These are phyloP conservation scores for Pampus argenteus DNA, from an alignment of 2,797 vertebrate genomes.

Conservation along the genomic window DNA sequence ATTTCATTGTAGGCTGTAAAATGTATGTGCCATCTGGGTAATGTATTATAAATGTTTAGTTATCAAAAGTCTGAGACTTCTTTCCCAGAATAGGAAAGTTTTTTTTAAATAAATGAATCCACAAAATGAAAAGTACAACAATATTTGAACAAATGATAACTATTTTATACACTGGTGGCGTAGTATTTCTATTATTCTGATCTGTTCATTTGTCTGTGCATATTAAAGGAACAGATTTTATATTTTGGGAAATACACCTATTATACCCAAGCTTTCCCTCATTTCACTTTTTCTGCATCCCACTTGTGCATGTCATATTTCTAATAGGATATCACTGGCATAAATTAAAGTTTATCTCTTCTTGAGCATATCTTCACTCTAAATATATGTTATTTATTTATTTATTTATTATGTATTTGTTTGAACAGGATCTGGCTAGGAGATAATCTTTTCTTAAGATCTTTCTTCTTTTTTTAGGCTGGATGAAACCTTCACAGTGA, in stretches of 20 bases:
- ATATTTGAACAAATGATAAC: not conserved
- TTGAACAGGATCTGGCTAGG: not conserved
- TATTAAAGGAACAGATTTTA: not conserved
- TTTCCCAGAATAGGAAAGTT: no score
- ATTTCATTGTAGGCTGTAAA: not conserved
- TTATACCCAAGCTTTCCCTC: not conserved
- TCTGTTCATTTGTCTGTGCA: not conserved
- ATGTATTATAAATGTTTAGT: not conserved
- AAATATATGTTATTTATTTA: not conserved
- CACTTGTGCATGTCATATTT: not conserved
- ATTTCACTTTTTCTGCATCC: not conserved
- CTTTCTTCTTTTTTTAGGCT: conserved; percentile 83
- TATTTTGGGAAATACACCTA: not conserved
- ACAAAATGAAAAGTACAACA: not conserved
- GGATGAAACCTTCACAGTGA: conserved; percentile 93
- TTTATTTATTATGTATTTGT: no score
- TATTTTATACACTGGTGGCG: not conserved
- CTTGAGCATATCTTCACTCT: not conserved
- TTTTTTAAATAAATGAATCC: no score
- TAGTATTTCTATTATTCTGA: not conserved
- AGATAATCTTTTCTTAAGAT: not conserved
- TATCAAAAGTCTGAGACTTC: no score
- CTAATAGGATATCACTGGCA: not conserved
- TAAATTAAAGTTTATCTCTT: not conserved
- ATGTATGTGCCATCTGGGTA: not conserved